Evolutionary conservation across 2,888 invertebrate species (phyloP).

Genomic region (Tenthredo livida): DNA sequence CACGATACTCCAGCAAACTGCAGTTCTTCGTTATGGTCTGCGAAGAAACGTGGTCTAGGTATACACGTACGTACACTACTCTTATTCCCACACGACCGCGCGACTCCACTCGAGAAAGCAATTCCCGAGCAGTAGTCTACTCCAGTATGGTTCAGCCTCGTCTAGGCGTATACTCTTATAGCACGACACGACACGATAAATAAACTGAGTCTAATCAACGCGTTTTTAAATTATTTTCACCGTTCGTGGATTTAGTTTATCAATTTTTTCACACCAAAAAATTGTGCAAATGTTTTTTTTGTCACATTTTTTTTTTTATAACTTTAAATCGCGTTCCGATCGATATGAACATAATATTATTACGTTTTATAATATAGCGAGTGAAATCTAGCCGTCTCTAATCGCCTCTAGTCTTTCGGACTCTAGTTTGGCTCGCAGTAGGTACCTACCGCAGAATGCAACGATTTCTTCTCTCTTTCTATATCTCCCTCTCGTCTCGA

Average conservation of each 20-base stretch:
- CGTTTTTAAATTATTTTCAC: neutral
- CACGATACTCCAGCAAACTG: neutral
- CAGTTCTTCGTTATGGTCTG: neutral
- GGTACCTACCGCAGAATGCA: neutral
- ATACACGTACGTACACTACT: neutral
- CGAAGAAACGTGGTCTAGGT: neutral
- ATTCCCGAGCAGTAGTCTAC: neutral
- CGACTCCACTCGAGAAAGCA: neutral
- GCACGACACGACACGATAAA: neutral
- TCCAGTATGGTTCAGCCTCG: neutral
- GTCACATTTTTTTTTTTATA: neutral
- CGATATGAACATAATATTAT: too few species aligned
- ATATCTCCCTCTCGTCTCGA: slow-evolving; percentile 17
- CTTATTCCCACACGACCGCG: neutral
- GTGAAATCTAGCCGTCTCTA: neutral
- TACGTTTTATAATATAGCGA: neutral
- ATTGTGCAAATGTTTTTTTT: neutral
- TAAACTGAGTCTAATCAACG: neutral
- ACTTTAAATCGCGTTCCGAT: neutral
- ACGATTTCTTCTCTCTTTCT: slow-evolving; percentile 32
- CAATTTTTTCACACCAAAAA: neutral
- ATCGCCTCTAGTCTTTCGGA: neutral
- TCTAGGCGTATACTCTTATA: neutral
- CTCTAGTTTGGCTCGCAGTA: neutral
- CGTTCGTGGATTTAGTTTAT: neutral